Base-by-base conservation (phyloP, 2,113 vertebrate genomes). In the Serinus canaria region DNA sequence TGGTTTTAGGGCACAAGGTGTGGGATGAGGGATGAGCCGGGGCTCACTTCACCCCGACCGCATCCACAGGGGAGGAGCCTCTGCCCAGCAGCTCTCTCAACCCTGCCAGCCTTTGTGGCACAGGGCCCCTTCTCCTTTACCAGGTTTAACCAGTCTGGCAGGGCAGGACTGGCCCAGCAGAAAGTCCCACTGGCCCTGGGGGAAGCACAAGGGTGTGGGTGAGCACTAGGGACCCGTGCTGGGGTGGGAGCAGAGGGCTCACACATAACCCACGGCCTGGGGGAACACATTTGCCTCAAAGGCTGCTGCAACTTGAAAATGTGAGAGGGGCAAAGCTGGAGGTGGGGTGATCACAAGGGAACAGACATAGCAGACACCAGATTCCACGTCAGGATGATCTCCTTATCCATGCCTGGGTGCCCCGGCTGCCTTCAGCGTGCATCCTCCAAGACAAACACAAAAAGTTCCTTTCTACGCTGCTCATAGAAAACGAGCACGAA, bases 311-410 rank as follows among this genome's bases (percentile, higher is more conserved):
- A 24, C 41, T 50, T 55, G 6, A 52, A 73, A 81, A 56, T 3
- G 18, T 7, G 41, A 31, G 18, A 46, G 10, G 2, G 84, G 4
- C 46, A 58, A 62, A 66, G 74, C 18, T 53, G 43, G 60, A 74
- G 25, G 10, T 49, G 74, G 43, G 11, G 5, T 9, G 59, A 31
- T 28, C 1, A 1, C 63, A 69, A 19, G 8, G 50, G 31, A 67
- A 37, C 0, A 5, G 27, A 23, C 33, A 15, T 0, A 24, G 19
- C 0, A 0, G 20, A 33, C 52, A 50, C 8, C 44, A 77, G 25
- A 39, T 33, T 20, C 59, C 37, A 2, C 0, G 2, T 20, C 22
- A 27, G 4, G 5, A 13, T 39, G 44, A 35, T 15, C 39, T 60
- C 62, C 20, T n/a, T 22, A 14, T 3, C 25, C 78, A 9, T 8